Evolutionary conservation across 2,113 vertebrate genomes (phyloP), one percentile per base, ranked within the genome.

Genomic region (Alexandromys fortis): DNA sequence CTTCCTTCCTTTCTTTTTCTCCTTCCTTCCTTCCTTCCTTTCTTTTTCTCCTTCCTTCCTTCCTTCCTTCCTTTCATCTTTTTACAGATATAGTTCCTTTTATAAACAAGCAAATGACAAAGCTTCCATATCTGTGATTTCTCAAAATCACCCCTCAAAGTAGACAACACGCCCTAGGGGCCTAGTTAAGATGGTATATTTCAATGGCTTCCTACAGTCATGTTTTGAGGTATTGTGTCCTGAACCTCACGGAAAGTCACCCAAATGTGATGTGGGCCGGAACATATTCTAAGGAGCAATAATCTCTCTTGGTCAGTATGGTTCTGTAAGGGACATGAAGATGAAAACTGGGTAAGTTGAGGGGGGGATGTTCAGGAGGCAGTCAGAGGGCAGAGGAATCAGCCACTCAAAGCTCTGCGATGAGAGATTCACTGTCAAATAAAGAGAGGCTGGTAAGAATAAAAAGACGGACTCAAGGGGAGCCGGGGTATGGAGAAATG

Each of bases 281-380:
- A 89, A 42, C 30, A 21, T n/a, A 3, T 12, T 13, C 2, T 7
- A 2, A 47, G 45, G 35, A 12, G 14, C 73, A n/a, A 8, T 68
- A 26, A 61, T 22, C 45, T 55, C 1, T 55, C 58, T 83, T 58
- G 81, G 14, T 55, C 42, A 55, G 30, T 12, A 22, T 79, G 45
- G 47, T 70, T 78, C 55, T 17, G 14, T 28, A 76, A 73, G 22
- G 75, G 75, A 16, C 12, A 16, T 3, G 2, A 9, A 38, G 47
- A 45, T 38, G 10, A 79, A 68, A 78, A 79, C 61, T 83, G 28
- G 55, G 30, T 73, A 14, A 38, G 14, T 12, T 0, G 5, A 14
- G 38, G 47, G 21, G 47, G 1, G 55, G 0, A 2, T 1, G 1
- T 45, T 63, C 12, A 0, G 1, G 35, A 67, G 22, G 45, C 13